These are phyloP conservation scores for Dryobota labecula DNA, from an alignment of 2,888 invertebrate species.

Conservation along the genomic window DNA sequence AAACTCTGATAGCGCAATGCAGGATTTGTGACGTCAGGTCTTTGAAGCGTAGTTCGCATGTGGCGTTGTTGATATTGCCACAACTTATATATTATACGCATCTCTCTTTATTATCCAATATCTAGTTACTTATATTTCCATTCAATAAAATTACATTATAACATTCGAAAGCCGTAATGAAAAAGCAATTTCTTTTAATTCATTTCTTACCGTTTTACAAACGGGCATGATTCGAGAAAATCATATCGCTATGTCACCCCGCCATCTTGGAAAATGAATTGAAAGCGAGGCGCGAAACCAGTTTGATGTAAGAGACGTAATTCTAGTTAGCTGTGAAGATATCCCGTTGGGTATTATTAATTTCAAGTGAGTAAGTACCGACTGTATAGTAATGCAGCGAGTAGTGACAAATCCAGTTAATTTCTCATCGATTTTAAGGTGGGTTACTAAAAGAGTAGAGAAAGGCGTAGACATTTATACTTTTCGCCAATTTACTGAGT, in stretches of 20 bases:
- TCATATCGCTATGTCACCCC: slow-evolving; percentile 32
- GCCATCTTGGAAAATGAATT: slow-evolving; percentile 60
- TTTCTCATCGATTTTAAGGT: not conserved
- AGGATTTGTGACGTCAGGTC: too few relatives aligned
- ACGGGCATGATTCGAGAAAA: slow-evolving; percentile 55
- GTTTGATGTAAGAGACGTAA: slow-evolving; percentile 34
- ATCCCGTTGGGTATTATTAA: slow-evolving; percentile 36
- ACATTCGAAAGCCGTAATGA: slow-evolving; percentile 56
- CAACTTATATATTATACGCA: not conserved
- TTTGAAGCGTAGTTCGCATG: too few relatives aligned
- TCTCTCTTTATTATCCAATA: not conserved
- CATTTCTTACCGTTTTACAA: slow-evolving; percentile 34
- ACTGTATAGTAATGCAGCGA: not conserved
- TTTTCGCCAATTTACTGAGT: too few relatives aligned
- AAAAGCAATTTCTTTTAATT: slow-evolving; percentile 43
- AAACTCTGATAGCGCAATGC: too few relatives aligned
- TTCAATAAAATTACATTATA: slow-evolving; percentile 11
- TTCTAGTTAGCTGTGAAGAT: slow-evolving; percentile 28
- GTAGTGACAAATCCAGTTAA: slow-evolving; percentile 1
- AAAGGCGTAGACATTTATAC: too few relatives aligned
- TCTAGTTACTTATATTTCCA: not conserved
- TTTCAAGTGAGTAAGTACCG: slow-evolving; percentile 16
- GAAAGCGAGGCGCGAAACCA: slow-evolving; percentile 47
- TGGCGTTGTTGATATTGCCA: too few relatives aligned
- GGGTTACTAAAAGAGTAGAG: not conserved